Conservation (phyloP, 2,888 invertebrate genomes). For the Oconnorella tubifera region DNA sequence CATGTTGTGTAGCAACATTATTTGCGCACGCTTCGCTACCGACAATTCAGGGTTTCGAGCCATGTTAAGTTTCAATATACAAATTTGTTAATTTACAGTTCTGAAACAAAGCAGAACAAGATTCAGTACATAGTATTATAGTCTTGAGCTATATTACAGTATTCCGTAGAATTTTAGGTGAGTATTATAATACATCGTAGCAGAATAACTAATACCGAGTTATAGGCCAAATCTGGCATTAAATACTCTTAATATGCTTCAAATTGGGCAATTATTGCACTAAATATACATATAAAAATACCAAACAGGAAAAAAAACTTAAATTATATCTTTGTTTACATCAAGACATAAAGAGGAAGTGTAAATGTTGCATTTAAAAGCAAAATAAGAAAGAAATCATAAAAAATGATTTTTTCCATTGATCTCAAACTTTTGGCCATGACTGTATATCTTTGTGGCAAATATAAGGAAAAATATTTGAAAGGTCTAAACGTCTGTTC, state of each 20-base stretch:
- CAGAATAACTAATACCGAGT: not conserved
- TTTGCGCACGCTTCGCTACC: not conserved
- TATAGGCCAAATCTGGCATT: not conserved
- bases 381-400: slow-evolving; percentile 1
- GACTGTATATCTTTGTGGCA: not conserved
- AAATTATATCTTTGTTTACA: slow-evolving; percentile 1
- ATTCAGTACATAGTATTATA: slow-evolving; percentile 1
- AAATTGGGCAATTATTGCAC: not conserved
- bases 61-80: not conserved
- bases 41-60: not conserved
- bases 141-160: not conserved
- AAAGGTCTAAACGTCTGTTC: too few relatives aligned
- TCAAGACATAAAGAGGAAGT: not conserved
- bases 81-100: not conserved
- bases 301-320: not conserved
- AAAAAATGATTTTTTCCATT: not conserved
- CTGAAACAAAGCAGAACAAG: not conserved
- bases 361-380: slow-evolving; percentile 1
- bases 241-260: not conserved
- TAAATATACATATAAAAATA: slow-evolving; percentile 1
- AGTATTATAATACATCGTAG: not conserved
- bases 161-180: not conserved
- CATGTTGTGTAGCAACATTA: too few relatives aligned
- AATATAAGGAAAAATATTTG: not conserved
- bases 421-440: slow-evolving; percentile 1